Conservation (phyloP, 2,797 vertebrate species). For the Sphenopsis melanotis region DNA sequence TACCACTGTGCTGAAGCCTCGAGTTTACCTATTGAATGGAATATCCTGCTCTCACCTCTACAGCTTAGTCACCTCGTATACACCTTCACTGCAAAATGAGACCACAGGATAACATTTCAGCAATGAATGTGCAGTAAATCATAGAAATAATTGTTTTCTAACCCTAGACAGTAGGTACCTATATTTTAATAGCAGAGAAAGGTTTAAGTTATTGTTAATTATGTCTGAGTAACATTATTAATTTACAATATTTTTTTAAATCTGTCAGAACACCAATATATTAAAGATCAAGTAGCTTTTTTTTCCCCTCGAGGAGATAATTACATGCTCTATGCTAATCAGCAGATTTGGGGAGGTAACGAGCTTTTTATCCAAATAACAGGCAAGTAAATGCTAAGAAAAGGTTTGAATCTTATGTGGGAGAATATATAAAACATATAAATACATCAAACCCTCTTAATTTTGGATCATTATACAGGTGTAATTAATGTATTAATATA, state of each 20-base stretch:
- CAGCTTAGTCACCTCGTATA: neutral
- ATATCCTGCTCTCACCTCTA: neutral
- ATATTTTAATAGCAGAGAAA: neutral
- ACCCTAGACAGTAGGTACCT: neutral
- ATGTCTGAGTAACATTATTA: neutral
- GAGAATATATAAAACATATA: neutral
- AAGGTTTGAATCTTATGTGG: neutral
- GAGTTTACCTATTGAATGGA: neutral
- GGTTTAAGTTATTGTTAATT: neutral
- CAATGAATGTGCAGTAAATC: neutral
- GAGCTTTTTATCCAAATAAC: neutral
- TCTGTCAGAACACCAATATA: accelerated
- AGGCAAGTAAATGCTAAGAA: neutral
- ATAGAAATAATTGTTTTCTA: neutral
- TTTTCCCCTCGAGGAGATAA: neutral
- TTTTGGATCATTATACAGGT: neutral
- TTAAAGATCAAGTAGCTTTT: neutral
- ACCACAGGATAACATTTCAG: neutral
- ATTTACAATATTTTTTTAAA: neutral
- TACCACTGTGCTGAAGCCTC: neutral
- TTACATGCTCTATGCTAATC: neutral
- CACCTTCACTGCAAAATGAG: neutral
- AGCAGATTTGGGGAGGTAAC: accelerated
- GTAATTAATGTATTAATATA: neutral
- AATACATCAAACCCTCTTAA: neutral